Conservation (phyloP, 2,888 invertebrate genomes). For the Chymomyza procnemis region DNA sequence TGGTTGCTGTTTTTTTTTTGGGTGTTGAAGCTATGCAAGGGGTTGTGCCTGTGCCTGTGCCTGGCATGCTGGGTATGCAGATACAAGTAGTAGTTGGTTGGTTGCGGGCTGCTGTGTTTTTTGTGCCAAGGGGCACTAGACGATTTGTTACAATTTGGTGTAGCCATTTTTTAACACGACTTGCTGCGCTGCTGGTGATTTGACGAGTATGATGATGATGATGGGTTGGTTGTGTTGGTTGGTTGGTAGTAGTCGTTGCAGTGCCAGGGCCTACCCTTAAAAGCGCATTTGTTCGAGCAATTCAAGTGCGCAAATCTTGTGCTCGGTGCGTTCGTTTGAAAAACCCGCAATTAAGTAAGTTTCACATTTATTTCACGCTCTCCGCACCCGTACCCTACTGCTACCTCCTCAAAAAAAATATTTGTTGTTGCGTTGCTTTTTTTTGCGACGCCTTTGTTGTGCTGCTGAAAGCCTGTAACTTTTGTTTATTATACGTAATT, state of each 20-base stretch:
- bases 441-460: slow-evolving; percentile 20
- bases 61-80: neutral
- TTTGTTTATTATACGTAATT: slow-evolving; percentile 74
- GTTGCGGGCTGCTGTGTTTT: slow-evolving; percentile 5
- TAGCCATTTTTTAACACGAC: slow-evolving; percentile 43
- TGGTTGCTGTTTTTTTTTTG: slow-evolving; percentile 44
- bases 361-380: slow-evolving; percentile 15
- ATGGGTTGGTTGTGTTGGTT: no score
- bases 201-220: no score
- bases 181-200: slow-evolving; percentile 51
- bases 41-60: no score
- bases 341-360: slow-evolving; percentile 73
- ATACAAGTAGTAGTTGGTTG: neutral
- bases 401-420: slow-evolving; percentile 14
- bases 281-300: slow-evolving; percentile 30
- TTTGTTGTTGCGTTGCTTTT: slow-evolving; percentile 25
- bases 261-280: slow-evolving; percentile 39
- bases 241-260: slow-evolving; percentile 12
- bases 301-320: slow-evolving; percentile 66
- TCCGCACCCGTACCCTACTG: slow-evolving; percentile 13
- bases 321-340: slow-evolving; percentile 60
- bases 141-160: slow-evolving; percentile 60
- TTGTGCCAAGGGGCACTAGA: slow-evolving; percentile 40
- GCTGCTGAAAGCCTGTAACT: slow-evolving; percentile 59
- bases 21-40: slow-evolving; percentile 35